Conservation (phyloP, 1,140 invertebrate species). For the Dryas iulia region DNA sequence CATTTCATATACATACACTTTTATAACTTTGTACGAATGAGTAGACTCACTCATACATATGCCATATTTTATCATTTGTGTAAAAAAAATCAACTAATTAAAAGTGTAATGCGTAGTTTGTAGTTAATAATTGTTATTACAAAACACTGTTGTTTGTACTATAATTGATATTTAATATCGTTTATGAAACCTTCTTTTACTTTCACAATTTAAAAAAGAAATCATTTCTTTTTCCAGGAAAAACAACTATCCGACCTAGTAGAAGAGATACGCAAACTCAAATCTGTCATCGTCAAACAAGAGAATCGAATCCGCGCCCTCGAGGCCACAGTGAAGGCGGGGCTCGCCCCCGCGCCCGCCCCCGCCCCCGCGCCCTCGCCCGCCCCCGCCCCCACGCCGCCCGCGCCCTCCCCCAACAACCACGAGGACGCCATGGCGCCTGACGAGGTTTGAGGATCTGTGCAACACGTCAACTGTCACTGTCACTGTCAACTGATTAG, state of each 20-base stretch:
- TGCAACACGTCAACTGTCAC: too few relatives aligned
- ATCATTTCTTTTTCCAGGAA: slow-evolving; percentile 39
- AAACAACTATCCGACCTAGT: slow-evolving; percentile 83
- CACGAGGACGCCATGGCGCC: slow-evolving; percentile 69
- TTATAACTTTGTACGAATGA: too few relatives aligned
- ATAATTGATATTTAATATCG: too few relatives aligned
- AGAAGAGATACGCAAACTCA: slow-evolving; percentile 90
- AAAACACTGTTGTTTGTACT: too few relatives aligned
- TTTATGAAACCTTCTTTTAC: too few relatives aligned
- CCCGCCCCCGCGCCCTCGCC: slow-evolving; percentile 25
- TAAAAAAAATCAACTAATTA: too few relatives aligned
- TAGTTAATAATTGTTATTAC: too few relatives aligned
- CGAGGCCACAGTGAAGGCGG: slow-evolving; percentile 72
- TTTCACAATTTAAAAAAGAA: not conserved
- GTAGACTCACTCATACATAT: too few relatives aligned
- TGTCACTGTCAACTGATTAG: too few relatives aligned
- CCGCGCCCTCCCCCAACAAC: slow-evolving; percentile 40
- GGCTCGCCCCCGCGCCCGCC: slow-evolving; percentile 20
- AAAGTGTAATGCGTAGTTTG: too few relatives aligned
- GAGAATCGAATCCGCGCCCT: slow-evolving; percentile 88
- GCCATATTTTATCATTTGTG: too few relatives aligned
- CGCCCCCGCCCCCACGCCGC: slow-evolving; percentile 21
- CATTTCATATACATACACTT: too few relatives aligned
- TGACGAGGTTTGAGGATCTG: slow-evolving; percentile 70
- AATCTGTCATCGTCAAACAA: slow-evolving; percentile 96